Evolutionary conservation across 2,797 vertebrate genomes (phyloP).

Genomic region (Trematomus bernacchii): DNA sequence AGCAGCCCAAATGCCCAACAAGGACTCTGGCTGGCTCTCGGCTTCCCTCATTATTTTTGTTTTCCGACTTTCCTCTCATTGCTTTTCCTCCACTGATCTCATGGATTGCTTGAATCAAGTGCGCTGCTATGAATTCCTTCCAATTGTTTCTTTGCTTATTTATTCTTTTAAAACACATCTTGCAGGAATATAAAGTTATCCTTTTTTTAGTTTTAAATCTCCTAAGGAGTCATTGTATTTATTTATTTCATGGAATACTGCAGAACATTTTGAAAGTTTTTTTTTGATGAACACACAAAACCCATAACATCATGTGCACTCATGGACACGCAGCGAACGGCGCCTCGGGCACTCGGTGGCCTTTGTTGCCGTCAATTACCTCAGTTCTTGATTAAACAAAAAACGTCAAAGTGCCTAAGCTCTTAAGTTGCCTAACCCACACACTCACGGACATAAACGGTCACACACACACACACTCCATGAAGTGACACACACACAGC

Average conservation of each 20-base stretch:
- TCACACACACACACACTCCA: slow-evolving; percentile 31
- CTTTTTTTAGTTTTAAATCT: slow-evolving; percentile 12
- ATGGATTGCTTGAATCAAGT: slow-evolving; percentile 24
- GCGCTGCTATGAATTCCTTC: slow-evolving; percentile 8
- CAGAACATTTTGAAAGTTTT: slow-evolving; percentile 9
- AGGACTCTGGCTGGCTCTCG: slow-evolving; percentile 36
- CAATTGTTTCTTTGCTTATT: slow-evolving; percentile 20
- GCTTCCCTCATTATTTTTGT: slow-evolving; percentile 64
- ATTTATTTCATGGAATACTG: slow-evolving; percentile 1
- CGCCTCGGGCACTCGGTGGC: slow-evolving; percentile 61
- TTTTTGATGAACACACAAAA: slow-evolving; percentile 3
- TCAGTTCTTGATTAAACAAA: slow-evolving; percentile 80
- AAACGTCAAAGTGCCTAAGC: slow-evolving; percentile 74
- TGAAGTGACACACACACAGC: slow-evolving; percentile 41
- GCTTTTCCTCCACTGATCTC: slow-evolving; percentile 48
- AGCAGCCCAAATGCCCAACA: slow-evolving; percentile 47
- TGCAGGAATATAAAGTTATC: slow-evolving; percentile 17
- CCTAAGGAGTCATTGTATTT: not conserved
- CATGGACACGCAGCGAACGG: slow-evolving; percentile 44
- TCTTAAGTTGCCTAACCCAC: slow-evolving; percentile 58
- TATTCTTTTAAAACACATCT: slow-evolving; percentile 19
- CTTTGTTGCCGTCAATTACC: slow-evolving; percentile 76
- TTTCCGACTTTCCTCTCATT: slow-evolving; percentile 48
- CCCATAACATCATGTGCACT: not conserved
- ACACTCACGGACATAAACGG: slow-evolving; percentile 23